phyloP scores from a whole-genome alignment of 1,140 invertebrate genomes.

The Macrobrachium nipponense region DNA sequence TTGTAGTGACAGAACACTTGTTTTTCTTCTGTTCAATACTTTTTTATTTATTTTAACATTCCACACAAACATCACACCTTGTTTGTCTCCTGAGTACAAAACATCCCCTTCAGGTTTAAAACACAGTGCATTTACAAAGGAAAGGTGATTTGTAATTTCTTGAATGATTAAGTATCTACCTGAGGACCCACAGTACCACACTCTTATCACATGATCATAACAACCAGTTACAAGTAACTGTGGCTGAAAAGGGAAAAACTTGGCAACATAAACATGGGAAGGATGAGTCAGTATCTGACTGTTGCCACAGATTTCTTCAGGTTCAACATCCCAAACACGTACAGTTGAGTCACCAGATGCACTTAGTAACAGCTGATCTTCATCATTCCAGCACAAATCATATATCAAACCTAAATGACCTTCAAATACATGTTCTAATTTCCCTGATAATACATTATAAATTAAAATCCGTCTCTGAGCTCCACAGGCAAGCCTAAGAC shows the following conservation, averaged over 20 bases:
- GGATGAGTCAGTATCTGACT: constrained; percentile 38
- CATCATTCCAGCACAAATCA: constrained; percentile 46
- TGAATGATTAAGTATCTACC: constrained; percentile 34
- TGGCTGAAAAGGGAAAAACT: constrained; percentile 25
- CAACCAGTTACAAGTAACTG: constrained; percentile 34
- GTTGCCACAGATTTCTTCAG: constrained; percentile 3
- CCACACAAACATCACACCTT: constrained; percentile 50
- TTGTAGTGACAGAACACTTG: constrained; percentile 15
- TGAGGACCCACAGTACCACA: constrained; percentile 27
- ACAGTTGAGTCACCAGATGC: constrained; percentile 53
- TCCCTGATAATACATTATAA: constrained; percentile 33
- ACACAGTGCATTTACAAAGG: constrained; percentile 49
- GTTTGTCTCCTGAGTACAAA: constrained; percentile 52
- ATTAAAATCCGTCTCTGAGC: constrained; percentile 35
- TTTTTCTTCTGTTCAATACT: neutral
- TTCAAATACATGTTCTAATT: constrained; percentile 14
- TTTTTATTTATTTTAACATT: constrained; percentile 29
- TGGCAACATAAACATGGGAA: constrained; percentile 47
- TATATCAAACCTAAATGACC: constrained; percentile 56
- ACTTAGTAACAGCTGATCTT: constrained; percentile 35
- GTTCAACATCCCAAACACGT: constrained; percentile 32
- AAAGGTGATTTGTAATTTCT: constrained; percentile 40
- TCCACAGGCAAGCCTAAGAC: constrained; percentile 52
- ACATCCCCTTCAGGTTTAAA: constrained; percentile 34
- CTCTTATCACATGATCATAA: constrained; percentile 51